Conservation (phyloP, 1,140 invertebrate genomes). For the Danaus melanippus region DNA sequence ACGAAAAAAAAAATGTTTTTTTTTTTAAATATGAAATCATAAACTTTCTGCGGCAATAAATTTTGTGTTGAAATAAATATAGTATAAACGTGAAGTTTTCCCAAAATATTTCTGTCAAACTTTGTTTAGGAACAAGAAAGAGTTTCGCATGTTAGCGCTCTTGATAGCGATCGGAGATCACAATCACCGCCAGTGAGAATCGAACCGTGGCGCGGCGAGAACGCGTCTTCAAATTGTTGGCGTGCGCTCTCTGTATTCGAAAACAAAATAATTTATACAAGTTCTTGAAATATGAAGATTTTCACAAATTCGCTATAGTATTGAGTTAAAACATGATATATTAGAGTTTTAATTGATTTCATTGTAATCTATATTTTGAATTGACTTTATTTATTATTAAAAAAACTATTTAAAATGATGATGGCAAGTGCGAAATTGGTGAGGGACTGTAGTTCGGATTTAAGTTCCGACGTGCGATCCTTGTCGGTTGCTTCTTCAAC, state of each 20-base stretch:
- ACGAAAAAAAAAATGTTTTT: no score
- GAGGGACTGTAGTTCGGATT: conserved; percentile 67
- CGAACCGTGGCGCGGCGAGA: conserved; percentile 30
- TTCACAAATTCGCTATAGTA: no score
- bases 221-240: conserved; percentile 26
- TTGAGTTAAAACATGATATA: no score
- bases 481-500: conserved; percentile 66
- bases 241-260: conserved; percentile 28
- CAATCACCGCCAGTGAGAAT: conserved; percentile 34
- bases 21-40: no score
- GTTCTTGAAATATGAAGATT: no score
- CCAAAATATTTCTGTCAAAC: conserved; percentile 16
- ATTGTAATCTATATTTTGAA: no score
- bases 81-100: not conserved
- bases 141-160: conserved; percentile 24
- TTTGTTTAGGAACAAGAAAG: conserved; percentile 22
- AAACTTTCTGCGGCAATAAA: no score
- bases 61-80: no score
- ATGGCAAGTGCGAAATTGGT: conserved; percentile 72
- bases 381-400: not conserved
- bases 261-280: no score
- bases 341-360: no score
- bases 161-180: conserved; percentile 19
- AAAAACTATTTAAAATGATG: conserved; percentile 54
- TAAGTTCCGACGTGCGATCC: conserved; percentile 64